phyloP scores from a whole-genome alignment of 2,113 vertebrate species.

The Falcunculus frontatus region DNA sequence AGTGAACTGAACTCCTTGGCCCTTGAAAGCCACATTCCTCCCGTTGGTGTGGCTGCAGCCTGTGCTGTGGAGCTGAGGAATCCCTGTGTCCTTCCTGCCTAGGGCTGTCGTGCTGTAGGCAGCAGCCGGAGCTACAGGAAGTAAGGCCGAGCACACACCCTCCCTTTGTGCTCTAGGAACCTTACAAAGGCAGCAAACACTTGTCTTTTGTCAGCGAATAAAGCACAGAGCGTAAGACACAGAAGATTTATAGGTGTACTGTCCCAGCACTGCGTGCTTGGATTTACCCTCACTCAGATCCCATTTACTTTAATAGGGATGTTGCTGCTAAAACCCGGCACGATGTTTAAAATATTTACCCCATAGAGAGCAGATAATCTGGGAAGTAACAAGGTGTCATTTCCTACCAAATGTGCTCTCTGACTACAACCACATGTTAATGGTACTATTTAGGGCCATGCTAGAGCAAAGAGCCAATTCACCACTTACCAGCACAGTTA shows the following conservation, averaged over 20 bases:
- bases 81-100: neutral
- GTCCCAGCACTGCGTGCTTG: neutral
- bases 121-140: neutral
- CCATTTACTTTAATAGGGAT: slow-evolving; percentile 41
- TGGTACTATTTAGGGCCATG: neutral
- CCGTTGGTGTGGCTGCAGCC: neutral
- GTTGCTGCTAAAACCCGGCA: slow-evolving; percentile 1
- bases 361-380: slow-evolving; percentile 35
- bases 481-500: neutral
- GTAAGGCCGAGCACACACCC: neutral
- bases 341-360: slow-evolving; percentile 47
- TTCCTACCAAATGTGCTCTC: slow-evolving; percentile 22
- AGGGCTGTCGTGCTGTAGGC: neutral
- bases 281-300: slow-evolving; percentile 13
- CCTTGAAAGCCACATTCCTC: neutral
- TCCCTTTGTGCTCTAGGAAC: slow-evolving; percentile 42
- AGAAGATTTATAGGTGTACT: slow-evolving; percentile 26
- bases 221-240: neutral
- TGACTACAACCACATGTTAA: slow-evolving; percentile 40
- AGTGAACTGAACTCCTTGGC: neutral
- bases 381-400: slow-evolving; percentile 47
- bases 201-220: slow-evolving; percentile 14
- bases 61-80: neutral
- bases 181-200: slow-evolving; percentile 9
- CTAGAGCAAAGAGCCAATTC: neutral